Evolutionary conservation across 2,797 vertebrate genomes (phyloP).

Genomic region (Ctenochaetus hawaiiensis): DNA sequence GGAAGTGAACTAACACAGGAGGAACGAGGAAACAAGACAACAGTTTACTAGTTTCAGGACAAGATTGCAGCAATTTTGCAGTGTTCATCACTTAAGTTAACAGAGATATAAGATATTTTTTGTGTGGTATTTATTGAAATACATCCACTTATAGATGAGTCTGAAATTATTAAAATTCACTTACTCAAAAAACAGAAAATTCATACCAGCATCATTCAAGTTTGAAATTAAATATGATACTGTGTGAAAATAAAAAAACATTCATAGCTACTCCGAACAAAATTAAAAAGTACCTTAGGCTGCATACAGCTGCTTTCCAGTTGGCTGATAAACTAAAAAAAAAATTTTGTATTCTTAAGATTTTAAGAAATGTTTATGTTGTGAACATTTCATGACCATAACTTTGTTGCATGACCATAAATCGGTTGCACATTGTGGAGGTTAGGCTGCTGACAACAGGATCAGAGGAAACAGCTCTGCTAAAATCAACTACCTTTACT

Average conservation of each 20-base stretch:
- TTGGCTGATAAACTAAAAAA: slow-evolving; percentile 18
- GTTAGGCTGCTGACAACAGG: neutral
- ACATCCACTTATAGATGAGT: neutral
- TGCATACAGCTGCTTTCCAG: neutral
- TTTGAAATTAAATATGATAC: neutral
- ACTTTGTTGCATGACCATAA: slow-evolving; percentile 4
- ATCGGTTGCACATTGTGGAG: slow-evolving; percentile 6
- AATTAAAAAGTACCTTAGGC: neutral
- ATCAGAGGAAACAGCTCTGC: slow-evolving; percentile 5
- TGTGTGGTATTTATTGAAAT: slow-evolving; percentile 31
- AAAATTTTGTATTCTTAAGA: neutral
- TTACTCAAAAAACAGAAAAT: neutral
- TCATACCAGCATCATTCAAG: slow-evolving; percentile 15
- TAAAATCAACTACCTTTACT: slow-evolving; percentile 32
- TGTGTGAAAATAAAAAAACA: neutral
- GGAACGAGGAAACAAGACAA: slow-evolving; percentile 28
- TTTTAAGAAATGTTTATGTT: neutral
- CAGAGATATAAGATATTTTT: neutral
- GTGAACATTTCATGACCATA: neutral
- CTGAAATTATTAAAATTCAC: slow-evolving; percentile 47
- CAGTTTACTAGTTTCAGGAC: neutral
- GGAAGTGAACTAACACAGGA: slow-evolving; percentile 83
- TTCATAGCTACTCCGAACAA: neutral
- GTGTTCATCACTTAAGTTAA: slow-evolving; percentile 12
- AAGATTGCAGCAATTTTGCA: slow-evolving; percentile 19